These are phyloP conservation scores for Enteromius radiatus DNA, from an alignment of 2,797 vertebrate genomes.

Conservation along the genomic window DNA sequence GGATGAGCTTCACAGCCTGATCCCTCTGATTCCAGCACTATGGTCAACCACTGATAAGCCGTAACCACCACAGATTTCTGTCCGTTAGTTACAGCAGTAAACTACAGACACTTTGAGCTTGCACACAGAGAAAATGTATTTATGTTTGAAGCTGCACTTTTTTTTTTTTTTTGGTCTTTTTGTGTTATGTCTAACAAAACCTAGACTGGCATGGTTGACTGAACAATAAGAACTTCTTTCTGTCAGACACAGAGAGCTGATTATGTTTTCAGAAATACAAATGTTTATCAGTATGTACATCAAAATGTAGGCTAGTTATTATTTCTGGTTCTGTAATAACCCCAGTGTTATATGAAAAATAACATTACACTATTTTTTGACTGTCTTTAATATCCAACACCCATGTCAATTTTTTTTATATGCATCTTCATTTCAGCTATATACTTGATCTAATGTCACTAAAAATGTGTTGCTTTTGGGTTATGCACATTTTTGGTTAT, in stretches of 20 bases:
- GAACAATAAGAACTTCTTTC: constrained; percentile 6
- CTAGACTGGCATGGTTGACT: constrained; percentile 9
- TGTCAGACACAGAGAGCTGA: neutral
- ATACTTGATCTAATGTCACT: neutral
- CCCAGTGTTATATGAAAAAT: neutral
- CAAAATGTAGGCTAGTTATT: neutral
- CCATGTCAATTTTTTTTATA: neutral
- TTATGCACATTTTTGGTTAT: neutral
- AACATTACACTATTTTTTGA: neutral
- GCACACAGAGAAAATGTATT: constrained; percentile 42
- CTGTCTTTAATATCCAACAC: neutral
- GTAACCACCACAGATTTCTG: neutral
- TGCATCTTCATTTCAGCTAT: neutral
- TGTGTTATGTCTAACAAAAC: constrained; percentile 54
- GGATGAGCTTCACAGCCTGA: neutral
- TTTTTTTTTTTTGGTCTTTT: constrained; percentile 49
- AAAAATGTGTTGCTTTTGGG: neutral
- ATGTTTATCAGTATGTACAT: neutral
- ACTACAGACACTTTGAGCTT: constrained; percentile 32
- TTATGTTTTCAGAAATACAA: neutral
- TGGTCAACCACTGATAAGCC: neutral
- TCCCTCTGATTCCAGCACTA: constrained; percentile 23
- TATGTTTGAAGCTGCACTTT: constrained; percentile 62
- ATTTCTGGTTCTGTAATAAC: constrained; percentile 9
- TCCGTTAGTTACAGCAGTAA: constrained; percentile 8